Evolutionary conservation across 2,797 vertebrate genomes (phyloP).

Genomic region (Orientallactaga sibirica): DNA sequence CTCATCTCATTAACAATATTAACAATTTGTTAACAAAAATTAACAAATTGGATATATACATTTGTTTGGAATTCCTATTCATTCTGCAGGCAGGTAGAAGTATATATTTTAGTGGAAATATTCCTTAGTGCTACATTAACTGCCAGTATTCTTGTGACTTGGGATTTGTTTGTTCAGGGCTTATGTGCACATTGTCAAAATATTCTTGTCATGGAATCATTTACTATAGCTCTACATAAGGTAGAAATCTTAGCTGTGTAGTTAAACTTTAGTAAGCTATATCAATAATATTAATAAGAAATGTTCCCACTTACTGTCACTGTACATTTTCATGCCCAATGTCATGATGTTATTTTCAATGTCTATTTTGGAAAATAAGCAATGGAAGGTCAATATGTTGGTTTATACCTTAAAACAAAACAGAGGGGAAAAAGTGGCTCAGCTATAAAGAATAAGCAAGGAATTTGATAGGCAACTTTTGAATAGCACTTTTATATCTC

Average conservation of each 20-base stretch:
- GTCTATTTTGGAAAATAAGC: conserved; percentile 2
- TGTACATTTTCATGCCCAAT: background rate
- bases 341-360: background rate
- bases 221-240: background rate
- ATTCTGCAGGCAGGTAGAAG: background rate
- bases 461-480: background rate
- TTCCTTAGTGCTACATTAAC: background rate
- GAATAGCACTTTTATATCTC: background rate
- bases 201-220: background rate
- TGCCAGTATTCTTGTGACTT: background rate
- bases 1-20: background rate
- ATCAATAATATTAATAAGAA: conserved; percentile 28
- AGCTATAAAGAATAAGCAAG: background rate
- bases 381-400: background rate
- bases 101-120: background rate
- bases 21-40: no score
- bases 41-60: background rate
- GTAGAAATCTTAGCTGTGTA: background rate
- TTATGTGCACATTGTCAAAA: background rate
- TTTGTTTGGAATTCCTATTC: background rate
- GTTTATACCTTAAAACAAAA: background rate
- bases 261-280: background rate
- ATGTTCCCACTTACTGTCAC: background rate
- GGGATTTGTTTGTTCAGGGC: background rate
- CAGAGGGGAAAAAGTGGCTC: background rate